A percentile compares a stretch with the other conserved stretches of the same genome.
These are phyloP conservation scores for Ramphastos sulfuratus DNA, from an alignment of 2,113 vertebrate genomes.

Conservation along the genomic window DNA sequence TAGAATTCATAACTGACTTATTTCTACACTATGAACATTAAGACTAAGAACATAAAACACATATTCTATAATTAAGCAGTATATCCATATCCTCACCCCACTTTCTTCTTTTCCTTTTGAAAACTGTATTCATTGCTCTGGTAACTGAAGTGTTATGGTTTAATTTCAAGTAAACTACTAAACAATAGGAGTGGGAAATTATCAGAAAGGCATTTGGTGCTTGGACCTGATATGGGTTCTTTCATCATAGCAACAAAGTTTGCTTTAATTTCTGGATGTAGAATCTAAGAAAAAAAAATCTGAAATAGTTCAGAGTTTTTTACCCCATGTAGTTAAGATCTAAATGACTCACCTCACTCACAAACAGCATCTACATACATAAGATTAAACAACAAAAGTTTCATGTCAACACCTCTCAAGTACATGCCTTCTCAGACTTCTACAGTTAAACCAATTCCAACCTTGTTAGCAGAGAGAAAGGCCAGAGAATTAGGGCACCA, in stretches of 20 bases:
- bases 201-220: background rate
- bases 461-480: background rate
- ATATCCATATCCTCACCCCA: background rate
- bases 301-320: background rate
- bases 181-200: background rate
- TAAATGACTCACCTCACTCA: background rate
- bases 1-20: background rate
- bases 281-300: background rate
- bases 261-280: background rate
- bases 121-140: background rate
- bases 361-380: background rate
- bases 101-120: background rate
- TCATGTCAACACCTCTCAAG: background rate
- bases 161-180: background rate
- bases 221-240: background rate
- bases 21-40: background rate
- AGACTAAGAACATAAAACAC: background rate
- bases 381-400: background rate
- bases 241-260: background rate
- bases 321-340: background rate
- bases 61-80: background rate
- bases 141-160: background rate
- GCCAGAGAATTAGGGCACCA: background rate
- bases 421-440: background rate
- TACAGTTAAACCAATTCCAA: background rate